These are phyloP conservation scores for Sycophaga agraensis DNA, from an alignment of 1,140 invertebrate species.

Conservation along the genomic window DNA sequence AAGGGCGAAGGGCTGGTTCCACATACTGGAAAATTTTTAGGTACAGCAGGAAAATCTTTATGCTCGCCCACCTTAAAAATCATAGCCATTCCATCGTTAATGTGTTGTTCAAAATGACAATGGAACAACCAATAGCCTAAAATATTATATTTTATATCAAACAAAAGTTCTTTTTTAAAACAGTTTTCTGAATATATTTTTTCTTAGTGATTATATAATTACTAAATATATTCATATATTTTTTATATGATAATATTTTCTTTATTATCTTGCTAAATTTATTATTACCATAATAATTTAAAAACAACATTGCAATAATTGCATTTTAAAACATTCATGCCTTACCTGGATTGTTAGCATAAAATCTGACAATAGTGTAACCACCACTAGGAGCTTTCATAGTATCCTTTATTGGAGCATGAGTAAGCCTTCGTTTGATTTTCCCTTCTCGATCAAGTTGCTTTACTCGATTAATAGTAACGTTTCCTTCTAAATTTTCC, in stretches of 20 bases:
- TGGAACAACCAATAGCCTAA: constrained; percentile 58
- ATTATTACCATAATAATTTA: no score
- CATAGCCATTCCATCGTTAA: constrained; percentile 55
- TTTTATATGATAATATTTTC: background rate
- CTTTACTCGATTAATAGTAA: constrained; percentile 70
- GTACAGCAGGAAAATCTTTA: constrained; percentile 44
- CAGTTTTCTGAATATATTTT: no score
- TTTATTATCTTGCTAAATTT: no score
- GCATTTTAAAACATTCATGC: no score
- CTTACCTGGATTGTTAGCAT: constrained; percentile 1
- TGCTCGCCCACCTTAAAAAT: constrained; percentile 53
- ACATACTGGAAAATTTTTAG: constrained; percentile 52
- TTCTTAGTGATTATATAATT: no score
- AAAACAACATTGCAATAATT: no score
- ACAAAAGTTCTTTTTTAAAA: background rate
- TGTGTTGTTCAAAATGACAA: constrained; percentile 58
- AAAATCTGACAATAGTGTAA: constrained; percentile 66
- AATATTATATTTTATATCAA: no score
- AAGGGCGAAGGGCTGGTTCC: no score
- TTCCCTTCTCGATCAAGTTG: constrained; percentile 70
- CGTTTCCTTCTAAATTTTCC: constrained; percentile 64
- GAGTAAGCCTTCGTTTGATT: constrained; percentile 72
- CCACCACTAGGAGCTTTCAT: constrained; percentile 91
- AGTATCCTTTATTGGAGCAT: constrained; percentile 82
- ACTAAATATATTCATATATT: no score